Evolutionary conservation across 2,113 vertebrate genomes (phyloP), one percentile per base, ranked within the genome.

Genomic region (Chaetops frenatus): DNA sequence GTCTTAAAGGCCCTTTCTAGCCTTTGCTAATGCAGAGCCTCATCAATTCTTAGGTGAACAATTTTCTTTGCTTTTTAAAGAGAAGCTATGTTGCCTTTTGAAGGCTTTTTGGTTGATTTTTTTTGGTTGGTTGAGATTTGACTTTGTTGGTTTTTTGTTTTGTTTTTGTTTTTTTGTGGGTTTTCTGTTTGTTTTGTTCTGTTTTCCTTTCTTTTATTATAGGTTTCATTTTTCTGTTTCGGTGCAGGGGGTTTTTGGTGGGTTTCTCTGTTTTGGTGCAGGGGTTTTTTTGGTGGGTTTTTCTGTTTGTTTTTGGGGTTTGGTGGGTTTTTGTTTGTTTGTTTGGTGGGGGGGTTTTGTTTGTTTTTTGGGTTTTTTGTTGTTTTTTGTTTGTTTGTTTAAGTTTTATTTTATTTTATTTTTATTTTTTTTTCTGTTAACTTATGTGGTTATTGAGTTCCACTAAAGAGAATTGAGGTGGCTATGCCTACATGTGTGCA

Each of bases 401-500:
- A n/a, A n/a, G n/a, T n/a, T n/a, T n/a, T n/a, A n/a, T n/a, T n/a
- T n/a, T n/a, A 7, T 38, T 44, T 42, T 45, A 3, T 13, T 60
- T 40, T 15, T 7, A 25, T 31, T 4, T 33, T 20, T 15, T n/a
- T 44, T 48, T 12, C 23, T 53, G 9, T 62, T 69, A 65, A 27
- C 54, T 72, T 56, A 4, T 16, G 35, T 38, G 23, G 5, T 54
- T 71, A 47, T 6, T 38, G 61, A 67, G 6, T 25, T 94, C 47
- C 70, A 22, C 15, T 71, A 15, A 50, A 85, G 40, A 31, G 11
- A 86, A 42, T 7, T 15, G 25, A 83, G 11, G 11, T 29, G 28
- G 31, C 12, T 62, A 3, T 67, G 56, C 4, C 33, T 33, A n/a
- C 3, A 1, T 4, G 4, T 2, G 2, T 40, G 16, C 2, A 25